phyloP scores from a whole-genome alignment of 2,797 vertebrate genomes.

The Malacoraja senta region DNA sequence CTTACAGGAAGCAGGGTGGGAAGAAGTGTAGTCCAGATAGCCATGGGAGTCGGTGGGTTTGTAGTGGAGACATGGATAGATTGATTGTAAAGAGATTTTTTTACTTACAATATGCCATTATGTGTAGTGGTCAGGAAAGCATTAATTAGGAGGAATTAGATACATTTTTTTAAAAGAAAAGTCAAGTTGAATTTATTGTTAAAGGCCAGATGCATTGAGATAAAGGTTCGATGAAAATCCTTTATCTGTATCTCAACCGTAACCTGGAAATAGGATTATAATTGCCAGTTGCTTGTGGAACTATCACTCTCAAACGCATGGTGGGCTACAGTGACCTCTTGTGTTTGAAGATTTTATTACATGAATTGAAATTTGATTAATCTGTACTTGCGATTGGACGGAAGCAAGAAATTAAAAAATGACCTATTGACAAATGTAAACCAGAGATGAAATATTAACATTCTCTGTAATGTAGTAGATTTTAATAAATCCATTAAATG shows the following conservation, averaged over 20 bases:
- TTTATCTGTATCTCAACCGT: too few species aligned
- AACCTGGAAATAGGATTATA: not conserved
- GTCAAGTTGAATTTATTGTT: too few species aligned
- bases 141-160: too few species aligned
- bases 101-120: too few species aligned
- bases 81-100: not conserved
- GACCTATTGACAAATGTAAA: not conserved
- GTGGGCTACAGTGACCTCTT: not conserved
- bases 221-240: too few species aligned
- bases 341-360: not conserved
- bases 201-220: too few species aligned
- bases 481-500: not conserved
- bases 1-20: too few species aligned
- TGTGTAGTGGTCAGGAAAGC: too few species aligned
- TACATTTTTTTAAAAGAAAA: too few species aligned
- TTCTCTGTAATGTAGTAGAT: not conserved
- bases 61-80: too few species aligned
- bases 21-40: too few species aligned
- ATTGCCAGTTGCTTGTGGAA: not conserved
- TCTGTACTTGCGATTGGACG: not conserved
- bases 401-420: not conserved
- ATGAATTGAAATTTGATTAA: not conserved
- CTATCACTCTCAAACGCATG: not conserved
- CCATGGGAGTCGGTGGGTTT: too few species aligned
- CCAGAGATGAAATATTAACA: not conserved